Evolutionary conservation across 2,797 vertebrate genomes (phyloP), one percentile per base, ranked within the genome.

Genomic region (Kryptolebias ocellatus): DNA sequence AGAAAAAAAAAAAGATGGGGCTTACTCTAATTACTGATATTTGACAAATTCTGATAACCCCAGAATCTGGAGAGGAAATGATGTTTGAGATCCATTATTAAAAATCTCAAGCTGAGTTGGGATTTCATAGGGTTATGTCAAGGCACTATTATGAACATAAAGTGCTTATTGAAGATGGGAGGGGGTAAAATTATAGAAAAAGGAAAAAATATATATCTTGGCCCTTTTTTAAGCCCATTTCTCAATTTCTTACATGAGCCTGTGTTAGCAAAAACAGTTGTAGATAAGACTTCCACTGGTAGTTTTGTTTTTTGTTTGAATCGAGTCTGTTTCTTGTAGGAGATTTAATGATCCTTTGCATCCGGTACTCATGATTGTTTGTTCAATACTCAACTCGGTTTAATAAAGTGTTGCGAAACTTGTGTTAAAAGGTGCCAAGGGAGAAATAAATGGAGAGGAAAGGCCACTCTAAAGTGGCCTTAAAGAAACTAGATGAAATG

Each of bases 111-210:
- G 72, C 56, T 60, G 65, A 58, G 74, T 79, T 29, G 49, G 60
- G 53, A 67, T 63, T 72, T 74, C 17, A 69, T 61, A 52, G 62
- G 75, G 66, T 70, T 60, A 56, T 76, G 83, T 79, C 83, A 91
- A 92, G 91, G 89, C 91, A 92, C 90, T 90, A 73, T 78, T 77
- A 88, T 88, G 63, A 88, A 80, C 28, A 51, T 80, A 88, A 91
- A 87, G 89, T 90, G 87, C 90, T 87, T 86, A 53, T 67, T 76
- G 49, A 53, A 86, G 56, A 78, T 64, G 50, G 58, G 72, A 72
- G 45, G 65, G 78, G 34, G 46, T 68, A 67, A 47, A 46, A 65
- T 31, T 39, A 63, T 50, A 42, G 20, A 28, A 18, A 20, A 10
- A 20, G 39, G 60, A 53, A 14, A 37, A 14, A 28, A 61, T 68